Conservation (phyloP, 2,113 vertebrate species). For the Hassar affinis region DNA sequence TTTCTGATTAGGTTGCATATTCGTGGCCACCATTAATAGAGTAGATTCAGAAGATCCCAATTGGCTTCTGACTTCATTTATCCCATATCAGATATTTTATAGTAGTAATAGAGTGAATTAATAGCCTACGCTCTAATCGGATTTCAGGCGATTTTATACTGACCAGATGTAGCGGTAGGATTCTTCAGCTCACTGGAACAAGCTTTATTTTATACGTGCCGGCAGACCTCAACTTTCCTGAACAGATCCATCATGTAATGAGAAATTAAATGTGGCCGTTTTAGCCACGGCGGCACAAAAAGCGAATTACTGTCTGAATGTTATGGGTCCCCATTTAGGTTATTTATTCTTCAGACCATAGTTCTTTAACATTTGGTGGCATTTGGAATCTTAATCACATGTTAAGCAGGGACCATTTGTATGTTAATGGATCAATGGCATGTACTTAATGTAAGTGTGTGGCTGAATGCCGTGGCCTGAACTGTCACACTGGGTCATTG, state of each 20-base stretch:
- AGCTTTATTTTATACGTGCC: slow-evolving; percentile 44
- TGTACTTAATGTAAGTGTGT: slow-evolving; percentile 67
- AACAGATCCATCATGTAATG: slow-evolving; percentile 53
- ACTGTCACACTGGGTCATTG: slow-evolving; percentile 52
- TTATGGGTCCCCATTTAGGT: slow-evolving; percentile 60
- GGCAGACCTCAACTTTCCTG: slow-evolving; percentile 58
- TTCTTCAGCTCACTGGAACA: slow-evolving; percentile 38
- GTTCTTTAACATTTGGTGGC: slow-evolving; percentile 76
- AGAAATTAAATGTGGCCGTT: slow-evolving; percentile 65
- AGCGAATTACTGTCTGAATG: slow-evolving; percentile 58
- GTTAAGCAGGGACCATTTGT: slow-evolving; percentile 74
- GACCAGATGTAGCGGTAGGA: slow-evolving; percentile 41
- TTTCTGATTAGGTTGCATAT: slow-evolving; percentile 29
- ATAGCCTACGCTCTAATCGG: slow-evolving; percentile 40
- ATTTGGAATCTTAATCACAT: slow-evolving; percentile 69
- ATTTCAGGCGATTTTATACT: slow-evolving; percentile 44
- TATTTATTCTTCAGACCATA: slow-evolving; percentile 71
- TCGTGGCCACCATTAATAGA: slow-evolving; percentile 21
- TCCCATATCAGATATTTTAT: slow-evolving; percentile 35
- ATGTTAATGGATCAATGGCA: slow-evolving; percentile 75
- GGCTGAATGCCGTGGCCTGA: slow-evolving; percentile 55
- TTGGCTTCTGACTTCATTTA: slow-evolving; percentile 32
- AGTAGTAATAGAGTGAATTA: slow-evolving; percentile 45
- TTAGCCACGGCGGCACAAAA: slow-evolving; percentile 58
- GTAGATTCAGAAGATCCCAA: slow-evolving; percentile 28